Percentiles rank a stretch among this genome's conserved stretches.
These are phyloP conservation scores for Ennomos fuscantarius DNA, from an alignment of 2,888 invertebrate species.

Conservation along the genomic window DNA sequence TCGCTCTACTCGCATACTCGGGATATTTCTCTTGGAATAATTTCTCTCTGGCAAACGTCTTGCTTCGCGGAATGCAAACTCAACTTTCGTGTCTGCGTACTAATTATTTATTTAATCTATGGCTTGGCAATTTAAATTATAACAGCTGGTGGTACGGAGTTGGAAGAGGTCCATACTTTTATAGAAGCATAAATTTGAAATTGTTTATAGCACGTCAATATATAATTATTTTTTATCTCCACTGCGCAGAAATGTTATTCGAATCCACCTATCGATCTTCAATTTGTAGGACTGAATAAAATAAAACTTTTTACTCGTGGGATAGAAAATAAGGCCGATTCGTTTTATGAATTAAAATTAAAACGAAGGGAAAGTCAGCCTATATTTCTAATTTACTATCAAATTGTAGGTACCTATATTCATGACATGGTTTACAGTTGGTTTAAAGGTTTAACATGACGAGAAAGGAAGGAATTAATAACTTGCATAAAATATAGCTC, in stretches of 20 bases:
- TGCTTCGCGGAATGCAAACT: slow-evolving; percentile 37
- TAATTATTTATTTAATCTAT: slow-evolving; percentile 22
- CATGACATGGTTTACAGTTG: too few species aligned
- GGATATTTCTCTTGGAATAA: slow-evolving; percentile 63
- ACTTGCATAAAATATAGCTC: too few species aligned
- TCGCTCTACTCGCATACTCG: slow-evolving; percentile 68
- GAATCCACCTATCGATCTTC: too few species aligned
- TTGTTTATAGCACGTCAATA: slow-evolving; percentile 3
- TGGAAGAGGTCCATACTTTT: slow-evolving; percentile 3
- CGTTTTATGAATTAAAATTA: too few species aligned
- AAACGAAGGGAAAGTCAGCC: too few species aligned
- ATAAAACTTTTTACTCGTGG: too few species aligned
- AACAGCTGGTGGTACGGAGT: neutral
- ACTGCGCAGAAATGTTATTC: neutral
- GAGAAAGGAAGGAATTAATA: too few species aligned
- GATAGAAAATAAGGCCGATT: neutral
- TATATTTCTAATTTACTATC: too few species aligned
- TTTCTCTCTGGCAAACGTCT: slow-evolving; percentile 35
- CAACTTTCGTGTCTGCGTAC: slow-evolving; percentile 27
- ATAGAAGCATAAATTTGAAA: neutral
- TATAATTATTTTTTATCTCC: neutral
- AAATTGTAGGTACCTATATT: too few species aligned
- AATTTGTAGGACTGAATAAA: neutral
- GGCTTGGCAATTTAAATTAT: slow-evolving; percentile 16
- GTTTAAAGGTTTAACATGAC: too few species aligned